These are phyloP conservation scores for Procambarus clarkii DNA, from an alignment of 1,140 invertebrate genomes.

Conservation along the genomic window DNA sequence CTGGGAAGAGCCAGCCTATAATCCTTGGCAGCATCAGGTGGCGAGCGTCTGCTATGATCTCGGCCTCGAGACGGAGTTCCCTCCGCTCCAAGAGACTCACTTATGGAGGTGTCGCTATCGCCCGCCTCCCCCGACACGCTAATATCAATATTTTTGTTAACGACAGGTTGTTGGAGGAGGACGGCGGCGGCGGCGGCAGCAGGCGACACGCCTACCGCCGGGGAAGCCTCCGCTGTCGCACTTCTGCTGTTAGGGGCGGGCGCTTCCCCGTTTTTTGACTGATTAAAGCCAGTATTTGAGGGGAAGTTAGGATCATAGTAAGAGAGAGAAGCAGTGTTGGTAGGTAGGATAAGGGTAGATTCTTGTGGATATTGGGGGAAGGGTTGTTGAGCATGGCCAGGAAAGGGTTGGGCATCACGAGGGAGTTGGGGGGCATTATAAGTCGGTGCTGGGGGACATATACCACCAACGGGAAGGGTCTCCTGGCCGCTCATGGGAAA, in stretches of 20 bases:
- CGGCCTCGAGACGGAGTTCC: constrained; percentile 53
- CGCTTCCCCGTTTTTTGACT: constrained; percentile 72
- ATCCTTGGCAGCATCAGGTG: constrained; percentile 65
- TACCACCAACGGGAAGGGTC: constrained; percentile 66
- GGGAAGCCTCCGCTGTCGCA: constrained; percentile 34
- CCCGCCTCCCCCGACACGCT: constrained; percentile 72
- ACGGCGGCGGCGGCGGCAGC: constrained; percentile 48
- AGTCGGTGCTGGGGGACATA: constrained; percentile 66
- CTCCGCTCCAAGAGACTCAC: constrained; percentile 64
- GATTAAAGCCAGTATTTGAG: constrained; percentile 41
- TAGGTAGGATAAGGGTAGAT: constrained; percentile 26
- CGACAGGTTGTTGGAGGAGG: constrained; percentile 45
- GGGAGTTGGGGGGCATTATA: constrained; percentile 65
- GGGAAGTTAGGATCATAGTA: constrained; percentile 67
- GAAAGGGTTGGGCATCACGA: constrained; percentile 63
- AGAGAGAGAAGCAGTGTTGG: constrained; percentile 35
- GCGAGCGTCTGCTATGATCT: constrained; percentile 64
- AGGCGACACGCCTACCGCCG: constrained; percentile 10
- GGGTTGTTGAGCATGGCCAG: constrained; percentile 67
- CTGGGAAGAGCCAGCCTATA: constrained; percentile 85
- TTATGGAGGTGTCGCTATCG: constrained; percentile 71
- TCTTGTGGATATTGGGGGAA: constrained; percentile 60
- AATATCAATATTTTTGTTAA: constrained; percentile 71
- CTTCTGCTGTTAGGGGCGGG: constrained; percentile 69
- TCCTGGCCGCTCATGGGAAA: constrained; percentile 69